A percentile compares a stretch with the other conserved stretches of the same genome.
These are phyloP conservation scores for Helicoverpa armigera DNA, from an alignment of 1,140 invertebrate genomes.

Conservation along the genomic window DNA sequence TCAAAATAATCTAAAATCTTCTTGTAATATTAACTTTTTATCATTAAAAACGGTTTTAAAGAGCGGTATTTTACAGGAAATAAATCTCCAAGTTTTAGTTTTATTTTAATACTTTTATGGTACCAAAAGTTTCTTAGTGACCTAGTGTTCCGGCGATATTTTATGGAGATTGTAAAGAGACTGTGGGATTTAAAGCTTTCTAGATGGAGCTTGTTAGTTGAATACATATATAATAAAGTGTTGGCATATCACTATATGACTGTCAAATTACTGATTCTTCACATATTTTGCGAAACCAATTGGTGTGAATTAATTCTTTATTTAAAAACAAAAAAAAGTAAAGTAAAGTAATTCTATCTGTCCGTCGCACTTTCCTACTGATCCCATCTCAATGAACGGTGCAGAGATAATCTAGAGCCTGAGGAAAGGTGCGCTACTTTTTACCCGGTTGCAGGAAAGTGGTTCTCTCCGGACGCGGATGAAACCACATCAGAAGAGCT, in stretches of 20 bases:
- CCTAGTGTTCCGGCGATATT: conserved; percentile 13
- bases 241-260: background rate
- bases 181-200: background rate
- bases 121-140: conserved; percentile 21
- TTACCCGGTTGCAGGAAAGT: too few species aligned
- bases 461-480: too few species aligned
- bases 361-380: too few species aligned
- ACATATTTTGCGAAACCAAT: too few species aligned
- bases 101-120: conserved; percentile 34
- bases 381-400: too few species aligned
- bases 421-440: too few species aligned
- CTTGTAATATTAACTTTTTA: conserved; percentile 7
- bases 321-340: too few species aligned
- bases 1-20: conserved; percentile 12
- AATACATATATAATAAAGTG: background rate
- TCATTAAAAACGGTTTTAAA: conserved; percentile 23
- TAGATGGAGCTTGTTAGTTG: background rate
- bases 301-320: too few species aligned
- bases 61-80: background rate
- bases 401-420: too few species aligned
- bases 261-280: too few species aligned
- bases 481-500: too few species aligned
- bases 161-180: conserved; percentile 25
- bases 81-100: conserved; percentile 19
- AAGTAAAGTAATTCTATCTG: too few species aligned